Evolutionary conservation across 2,888 invertebrate species (phyloP).

Genomic region (Polyploca ridens): DNA sequence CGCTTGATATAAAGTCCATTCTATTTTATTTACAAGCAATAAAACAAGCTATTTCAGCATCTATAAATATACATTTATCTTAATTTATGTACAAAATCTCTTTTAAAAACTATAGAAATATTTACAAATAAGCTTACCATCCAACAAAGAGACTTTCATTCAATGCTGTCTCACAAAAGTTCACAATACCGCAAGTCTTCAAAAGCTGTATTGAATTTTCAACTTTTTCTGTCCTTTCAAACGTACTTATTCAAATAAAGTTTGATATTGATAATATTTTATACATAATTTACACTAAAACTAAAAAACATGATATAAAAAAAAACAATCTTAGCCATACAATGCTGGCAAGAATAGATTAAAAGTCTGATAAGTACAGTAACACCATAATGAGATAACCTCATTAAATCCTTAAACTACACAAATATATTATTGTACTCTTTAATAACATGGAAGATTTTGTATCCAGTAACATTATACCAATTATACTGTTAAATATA

Average conservation of each 20-base stretch:
- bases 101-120: slow-evolving; percentile 32
- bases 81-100: slow-evolving; percentile 40
- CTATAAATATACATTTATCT: slow-evolving; percentile 42
- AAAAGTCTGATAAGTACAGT: too few relatives aligned
- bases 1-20: slow-evolving; percentile 27
- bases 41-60: slow-evolving; percentile 38
- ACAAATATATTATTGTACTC: slow-evolving; percentile 31
- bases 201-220: not conserved
- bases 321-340: not conserved
- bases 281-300: not conserved
- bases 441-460: slow-evolving; percentile 23
- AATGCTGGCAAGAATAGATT: too few relatives aligned
- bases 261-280: not conserved
- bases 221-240: not conserved
- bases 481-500: not conserved
- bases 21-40: slow-evolving; percentile 50
- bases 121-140: slow-evolving; percentile 33
- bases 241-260: not conserved
- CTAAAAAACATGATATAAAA: not conserved
- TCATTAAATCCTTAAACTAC: slow-evolving; percentile 23
- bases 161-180: not conserved
- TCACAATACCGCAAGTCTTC: not conserved
- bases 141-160: not conserved
- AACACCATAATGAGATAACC: too few relatives aligned
- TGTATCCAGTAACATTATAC: not conserved